Percentiles rank a stretch among this genome's conserved stretches.
These are phyloP conservation scores for Epizoanthus illoricatus DNA, from an alignment of 92 coral and sea anemone genomes.

Conservation along the genomic window DNA sequence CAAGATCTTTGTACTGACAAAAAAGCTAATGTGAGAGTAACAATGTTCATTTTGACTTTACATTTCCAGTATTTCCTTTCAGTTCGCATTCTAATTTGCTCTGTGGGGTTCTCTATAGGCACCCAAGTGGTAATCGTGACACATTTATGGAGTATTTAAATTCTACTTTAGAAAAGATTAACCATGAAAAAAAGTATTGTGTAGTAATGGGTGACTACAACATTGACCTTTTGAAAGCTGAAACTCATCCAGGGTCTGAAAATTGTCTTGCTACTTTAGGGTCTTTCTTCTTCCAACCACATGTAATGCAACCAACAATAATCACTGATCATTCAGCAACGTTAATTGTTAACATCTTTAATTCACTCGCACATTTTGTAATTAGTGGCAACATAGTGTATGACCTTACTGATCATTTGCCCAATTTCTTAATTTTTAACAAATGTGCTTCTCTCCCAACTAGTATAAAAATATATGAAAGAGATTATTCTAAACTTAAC, in stretches of 20 bases:
- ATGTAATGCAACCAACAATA: neutral
- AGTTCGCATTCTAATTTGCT: conserved; percentile 41
- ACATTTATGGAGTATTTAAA: conserved; percentile 36
- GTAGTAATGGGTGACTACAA: conserved; percentile 54
- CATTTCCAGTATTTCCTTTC: too few species aligned
- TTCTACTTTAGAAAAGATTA: conserved; percentile 14
- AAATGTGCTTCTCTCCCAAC: conserved; percentile 48
- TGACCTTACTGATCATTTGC: too few species aligned
- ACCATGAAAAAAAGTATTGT: conserved; percentile 50
- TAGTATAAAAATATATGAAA: conserved; percentile 41
- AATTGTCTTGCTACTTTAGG: conserved; percentile 52
- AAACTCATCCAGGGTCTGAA: conserved; percentile 49
- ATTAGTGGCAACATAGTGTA: too few species aligned
- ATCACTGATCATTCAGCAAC: conserved; percentile 28
- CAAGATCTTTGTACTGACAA: too few species aligned
- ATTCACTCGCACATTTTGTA: neutral
- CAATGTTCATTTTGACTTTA: too few species aligned
- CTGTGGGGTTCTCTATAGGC: conserved; percentile 62
- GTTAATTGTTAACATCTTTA: conserved; percentile 62
- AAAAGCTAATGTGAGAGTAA: too few species aligned
- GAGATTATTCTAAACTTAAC: too few species aligned
- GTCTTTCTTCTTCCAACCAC: conserved; percentile 51
- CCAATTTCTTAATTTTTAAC: too few species aligned
- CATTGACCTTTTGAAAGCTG: conserved; percentile 51
- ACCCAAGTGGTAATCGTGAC: conserved; percentile 45